Conservation (phyloP, 1,140 invertebrate genomes). For the Drosophila tropicalis region DNA sequence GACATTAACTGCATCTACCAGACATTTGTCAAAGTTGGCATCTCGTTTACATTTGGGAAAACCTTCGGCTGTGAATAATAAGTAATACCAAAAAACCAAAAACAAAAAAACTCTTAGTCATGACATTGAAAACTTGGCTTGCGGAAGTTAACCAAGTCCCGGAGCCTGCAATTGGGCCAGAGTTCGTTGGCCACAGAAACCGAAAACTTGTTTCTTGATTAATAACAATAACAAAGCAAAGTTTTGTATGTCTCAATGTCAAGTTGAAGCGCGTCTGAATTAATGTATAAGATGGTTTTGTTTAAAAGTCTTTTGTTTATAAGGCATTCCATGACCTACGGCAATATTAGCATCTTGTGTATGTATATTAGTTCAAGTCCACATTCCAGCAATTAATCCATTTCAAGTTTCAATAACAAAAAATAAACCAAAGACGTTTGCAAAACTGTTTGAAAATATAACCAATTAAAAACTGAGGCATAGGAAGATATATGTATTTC, state of each 20-base stretch:
- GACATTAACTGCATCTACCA: conserved; percentile 77
- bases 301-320: conserved; percentile 20
- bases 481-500: no score
- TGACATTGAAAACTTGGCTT: conserved; percentile 65
- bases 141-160: conserved; percentile 50
- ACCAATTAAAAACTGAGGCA: no score
- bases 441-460: no score
- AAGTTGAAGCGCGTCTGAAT: conserved; percentile 60
- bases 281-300: conserved; percentile 6
- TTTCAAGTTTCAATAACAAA: no score
- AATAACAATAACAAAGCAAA: conserved; percentile 51
- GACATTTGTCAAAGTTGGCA: conserved; percentile 79
- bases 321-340: conserved; percentile 67
- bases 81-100: background rate
- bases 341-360: conserved; percentile 50
- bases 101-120: conserved; percentile 34
- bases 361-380: conserved; percentile 2
- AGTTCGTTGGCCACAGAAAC: conserved; percentile 73
- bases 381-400: conserved; percentile 13
- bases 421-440: no score
- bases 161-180: conserved; percentile 65
- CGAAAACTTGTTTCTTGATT: conserved; percentile 12
- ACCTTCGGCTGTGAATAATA: conserved; percentile 58
- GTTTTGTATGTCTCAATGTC: conserved; percentile 72
- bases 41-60: conserved; percentile 79